Evolutionary conservation across 92 coral and sea anemone genomes (phyloP).

Genomic region (Metridium senile): DNA sequence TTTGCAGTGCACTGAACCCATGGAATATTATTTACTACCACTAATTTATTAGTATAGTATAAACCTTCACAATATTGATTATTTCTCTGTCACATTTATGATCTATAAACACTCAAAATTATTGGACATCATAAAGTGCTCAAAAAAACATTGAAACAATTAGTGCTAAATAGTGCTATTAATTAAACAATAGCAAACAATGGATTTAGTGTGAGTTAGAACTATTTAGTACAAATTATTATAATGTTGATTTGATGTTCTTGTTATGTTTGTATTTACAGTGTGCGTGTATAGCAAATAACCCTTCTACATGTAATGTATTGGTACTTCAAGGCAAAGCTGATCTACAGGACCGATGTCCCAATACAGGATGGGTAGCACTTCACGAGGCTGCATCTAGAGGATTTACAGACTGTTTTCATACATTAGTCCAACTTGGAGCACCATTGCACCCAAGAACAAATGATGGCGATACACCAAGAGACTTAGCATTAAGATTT

Average conservation of each 20-base stretch:
- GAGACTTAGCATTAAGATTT: slow-evolving; percentile 86
- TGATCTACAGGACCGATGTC: slow-evolving; percentile 88
- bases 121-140: no score
- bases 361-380: slow-evolving; percentile 85
- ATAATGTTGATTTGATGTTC: not conserved
- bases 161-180: no score
- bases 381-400: slow-evolving; percentile 88
- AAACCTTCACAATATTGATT: no score
- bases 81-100: no score
- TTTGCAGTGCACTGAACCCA: no score
- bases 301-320: slow-evolving; percentile 61
- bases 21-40: no score
- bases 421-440: slow-evolving; percentile 75
- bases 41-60: no score
- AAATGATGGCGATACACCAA: slow-evolving; percentile 92
- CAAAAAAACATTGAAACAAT: no score
- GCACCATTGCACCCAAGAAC: slow-evolving; percentile 96
- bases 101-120: no score
- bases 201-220: no score
- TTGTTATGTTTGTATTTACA: slow-evolving; percentile 3
- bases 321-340: slow-evolving; percentile 80
- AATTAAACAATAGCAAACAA: no score
- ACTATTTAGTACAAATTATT: not conserved
- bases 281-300: slow-evolving; percentile 84
- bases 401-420: slow-evolving; percentile 80